Conservation (phyloP, 2,888 invertebrate species). For the Muschampia plurimacula region DNA sequence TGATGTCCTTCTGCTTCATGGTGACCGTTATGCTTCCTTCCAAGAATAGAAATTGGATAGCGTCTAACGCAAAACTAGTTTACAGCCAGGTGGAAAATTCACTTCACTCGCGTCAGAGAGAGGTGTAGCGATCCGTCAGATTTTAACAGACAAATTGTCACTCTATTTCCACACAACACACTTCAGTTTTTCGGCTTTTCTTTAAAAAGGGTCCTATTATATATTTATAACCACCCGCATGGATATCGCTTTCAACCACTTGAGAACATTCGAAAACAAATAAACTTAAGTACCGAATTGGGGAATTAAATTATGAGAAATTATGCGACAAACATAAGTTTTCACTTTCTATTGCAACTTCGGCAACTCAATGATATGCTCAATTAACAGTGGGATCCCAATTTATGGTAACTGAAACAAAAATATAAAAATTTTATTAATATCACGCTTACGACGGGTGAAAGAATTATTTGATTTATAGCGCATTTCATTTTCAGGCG, state of each 20-base stretch:
- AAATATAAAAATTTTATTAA: constrained; percentile 55
- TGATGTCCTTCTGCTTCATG: constrained; percentile 97
- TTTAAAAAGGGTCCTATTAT: constrained; percentile 84
- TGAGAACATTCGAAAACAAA: constrained; percentile 75
- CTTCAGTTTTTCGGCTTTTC: constrained; percentile 80
- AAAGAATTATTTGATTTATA: constrained; percentile 50
- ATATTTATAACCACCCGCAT: constrained; percentile 79
- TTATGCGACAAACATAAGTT: constrained; percentile 79
- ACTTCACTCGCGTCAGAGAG: constrained; percentile 66
- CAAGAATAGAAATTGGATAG: constrained; percentile 44
- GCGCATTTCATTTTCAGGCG: constrained; percentile 59
- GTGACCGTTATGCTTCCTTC: constrained; percentile 67
- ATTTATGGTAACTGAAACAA: constrained; percentile 82
- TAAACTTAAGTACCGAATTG: constrained; percentile 78
- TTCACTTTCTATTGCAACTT: constrained; percentile 56
- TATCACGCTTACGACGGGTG: constrained; percentile 41
- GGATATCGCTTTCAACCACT: constrained; percentile 81
- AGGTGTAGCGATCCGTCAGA: constrained; percentile 72
- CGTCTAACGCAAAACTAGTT: constrained; percentile 46
- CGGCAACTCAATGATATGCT: constrained; percentile 75
- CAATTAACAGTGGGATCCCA: constrained; percentile 66
- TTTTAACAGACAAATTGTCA: constrained; percentile 83
- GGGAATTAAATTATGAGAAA: constrained; percentile 70
- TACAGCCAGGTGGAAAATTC: constrained; percentile 54
- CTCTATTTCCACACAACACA: constrained; percentile 86